phyloP scores from a whole-genome alignment of 2,888 invertebrate genomes.

The Odontocolon sp. region DNA sequence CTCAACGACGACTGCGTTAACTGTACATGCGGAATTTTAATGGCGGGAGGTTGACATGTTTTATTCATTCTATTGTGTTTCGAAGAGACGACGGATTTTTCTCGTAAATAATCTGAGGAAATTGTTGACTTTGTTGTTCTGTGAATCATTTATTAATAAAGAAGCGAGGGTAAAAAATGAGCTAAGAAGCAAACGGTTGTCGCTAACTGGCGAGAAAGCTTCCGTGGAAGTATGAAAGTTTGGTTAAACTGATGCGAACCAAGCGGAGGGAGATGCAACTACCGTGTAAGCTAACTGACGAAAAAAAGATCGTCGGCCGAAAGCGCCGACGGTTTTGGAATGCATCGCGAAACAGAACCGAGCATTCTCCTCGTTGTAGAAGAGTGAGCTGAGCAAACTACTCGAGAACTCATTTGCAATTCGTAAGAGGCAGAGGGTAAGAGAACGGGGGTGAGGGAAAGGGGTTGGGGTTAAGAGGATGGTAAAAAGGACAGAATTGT shows the following conservation, averaged over 20 bases:
- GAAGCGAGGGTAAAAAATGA: neutral
- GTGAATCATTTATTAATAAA: no score
- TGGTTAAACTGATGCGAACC: no score
- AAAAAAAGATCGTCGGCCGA: neutral
- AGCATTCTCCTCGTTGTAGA: neutral
- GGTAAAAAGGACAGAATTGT: neutral
- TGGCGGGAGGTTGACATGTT: neutral
- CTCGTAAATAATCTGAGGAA: no score
- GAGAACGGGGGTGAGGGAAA: constrained; percentile 4
- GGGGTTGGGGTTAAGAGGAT: neutral
- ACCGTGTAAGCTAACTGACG: neutral
- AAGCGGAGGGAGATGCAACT: neutral
- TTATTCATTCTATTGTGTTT: neutral
- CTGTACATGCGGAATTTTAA: neutral
- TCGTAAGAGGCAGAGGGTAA: constrained; percentile 35
- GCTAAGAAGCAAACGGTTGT: no score
- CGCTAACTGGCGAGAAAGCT: no score
- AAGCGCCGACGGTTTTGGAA: neutral
- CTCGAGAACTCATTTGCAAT: constrained; percentile 64
- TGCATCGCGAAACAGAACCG: constrained; percentile 13
- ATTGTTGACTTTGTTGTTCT: no score
- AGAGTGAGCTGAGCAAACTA: constrained; percentile 19
- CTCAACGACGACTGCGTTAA: no score
- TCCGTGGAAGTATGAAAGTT: no score
- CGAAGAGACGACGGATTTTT: neutral